These are phyloP conservation scores for Bombus picipes DNA, from an alignment of 1,140 invertebrate species.

Conservation along the genomic window DNA sequence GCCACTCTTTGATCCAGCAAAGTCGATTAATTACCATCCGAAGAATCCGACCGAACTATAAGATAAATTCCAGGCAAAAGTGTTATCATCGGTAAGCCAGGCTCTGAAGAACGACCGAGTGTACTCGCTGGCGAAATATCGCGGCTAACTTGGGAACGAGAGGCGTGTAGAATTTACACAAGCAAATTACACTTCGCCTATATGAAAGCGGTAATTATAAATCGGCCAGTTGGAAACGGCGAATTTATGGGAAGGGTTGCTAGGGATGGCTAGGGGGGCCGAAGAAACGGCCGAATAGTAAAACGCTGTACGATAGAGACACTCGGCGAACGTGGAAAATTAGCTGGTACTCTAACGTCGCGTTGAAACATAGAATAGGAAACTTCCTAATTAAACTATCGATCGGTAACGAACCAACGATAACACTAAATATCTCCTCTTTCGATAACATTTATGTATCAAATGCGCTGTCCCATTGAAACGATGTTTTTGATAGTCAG, in stretches of 20 bases:
- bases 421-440: no score
- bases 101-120: slow-evolving; percentile 22
- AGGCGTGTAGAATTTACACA: slow-evolving; percentile 65
- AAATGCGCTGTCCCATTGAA: no score
- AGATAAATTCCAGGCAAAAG: slow-evolving; percentile 46
- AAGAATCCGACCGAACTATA: slow-evolving; percentile 20
- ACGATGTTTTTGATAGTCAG: neutral
- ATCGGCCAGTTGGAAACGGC: slow-evolving; percentile 62
- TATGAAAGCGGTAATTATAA: slow-evolving; percentile 69
- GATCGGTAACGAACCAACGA: no score
- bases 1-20: neutral
- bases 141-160: slow-evolving; percentile 17
- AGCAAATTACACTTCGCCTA: slow-evolving; percentile 65
- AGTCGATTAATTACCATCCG: slow-evolving; percentile 7
- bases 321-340: neutral
- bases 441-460: no score
- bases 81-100: slow-evolving; percentile 44
- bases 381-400: no score
- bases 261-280: slow-evolving; percentile 42
- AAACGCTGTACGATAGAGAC: slow-evolving; percentile 46
- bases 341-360: neutral
- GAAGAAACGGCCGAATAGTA: slow-evolving; percentile 62
- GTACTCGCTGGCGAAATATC: slow-evolving; percentile 52
- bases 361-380: no score
- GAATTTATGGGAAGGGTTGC: slow-evolving; percentile 65